Evolutionary conservation across 1,140 invertebrate species (phyloP), one percentile per base, ranked within the genome.

Genomic region (Caenorhabditis latens): DNA sequence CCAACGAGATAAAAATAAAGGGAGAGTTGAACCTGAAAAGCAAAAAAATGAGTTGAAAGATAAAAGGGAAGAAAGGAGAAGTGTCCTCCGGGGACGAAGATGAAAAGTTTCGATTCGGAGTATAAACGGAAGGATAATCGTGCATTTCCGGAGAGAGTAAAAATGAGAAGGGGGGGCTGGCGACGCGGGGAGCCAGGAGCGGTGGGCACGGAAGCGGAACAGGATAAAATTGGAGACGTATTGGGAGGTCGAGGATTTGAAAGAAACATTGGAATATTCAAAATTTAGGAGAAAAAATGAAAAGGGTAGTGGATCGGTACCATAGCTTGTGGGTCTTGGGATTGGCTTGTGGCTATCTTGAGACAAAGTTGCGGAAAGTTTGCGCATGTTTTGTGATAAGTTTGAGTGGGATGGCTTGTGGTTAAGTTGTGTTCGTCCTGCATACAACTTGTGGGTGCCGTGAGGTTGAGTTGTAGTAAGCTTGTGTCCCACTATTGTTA

Each of bases 181-280:
- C 14, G 14, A 32, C 21, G 11, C 9, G 50, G 50, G 61, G 71
- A 79, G 71, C 71, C 71, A 48, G 71, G 71, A 50, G 46, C 71
- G 71, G 46, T 11, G 32, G 42, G 71, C 71, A 79, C 65, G 71
- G 71, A 79, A 79, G 71, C 71, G 46, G 43, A 50, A 50, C 71
- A 40, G 65, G 46, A 43, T 46, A 71, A 43, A 67, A 6, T 19
- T 65, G 21, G 32, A n/a, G 13, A n/a, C 19, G 19, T 7, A 1
- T 16, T 58, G 13, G 13, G 50, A 11, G 8, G 50, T 50, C 14
- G 8, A 71, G 42, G 46, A 71, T 71, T 24, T 0, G 40, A 40
- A 32, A 65, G 16, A 24, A 65, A 65, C 32, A 32, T 32, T 65
- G n/a, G 57, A 61, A 61, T 61, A 61, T n/a, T 32, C 32, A 32